These are phyloP conservation scores for Caenorhabditis auriculariae DNA, from an alignment of 2,888 invertebrate genomes.

Conservation along the genomic window DNA sequence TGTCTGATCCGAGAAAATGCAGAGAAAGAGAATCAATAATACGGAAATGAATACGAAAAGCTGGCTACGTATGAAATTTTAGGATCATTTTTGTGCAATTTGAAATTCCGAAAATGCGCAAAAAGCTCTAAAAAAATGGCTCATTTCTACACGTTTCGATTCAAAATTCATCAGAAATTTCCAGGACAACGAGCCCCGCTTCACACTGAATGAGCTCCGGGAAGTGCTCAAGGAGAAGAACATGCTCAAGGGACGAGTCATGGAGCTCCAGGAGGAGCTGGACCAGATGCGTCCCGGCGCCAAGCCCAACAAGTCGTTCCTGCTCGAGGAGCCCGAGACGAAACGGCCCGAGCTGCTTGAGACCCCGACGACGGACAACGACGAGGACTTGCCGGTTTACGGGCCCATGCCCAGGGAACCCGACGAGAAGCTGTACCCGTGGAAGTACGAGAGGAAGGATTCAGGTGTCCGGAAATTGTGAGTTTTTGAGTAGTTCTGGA, in stretches of 20 bases:
- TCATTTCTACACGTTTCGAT: too few relatives aligned
- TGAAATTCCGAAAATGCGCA: too few relatives aligned
- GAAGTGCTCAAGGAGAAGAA: conserved; percentile 88
- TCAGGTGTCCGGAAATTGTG: conserved; percentile 59
- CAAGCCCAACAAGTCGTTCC: conserved; percentile 8
- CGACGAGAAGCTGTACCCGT: conserved; percentile 84
- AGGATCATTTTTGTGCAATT: too few relatives aligned
- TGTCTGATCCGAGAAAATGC: too few relatives aligned
- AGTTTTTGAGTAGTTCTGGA: conserved; percentile 11
- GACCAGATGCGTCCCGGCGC: conserved; percentile 64
- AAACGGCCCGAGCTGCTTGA: not conserved
- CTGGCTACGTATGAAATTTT: too few relatives aligned
- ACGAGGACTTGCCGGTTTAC: conserved; percentile 86
- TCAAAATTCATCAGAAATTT: not conserved
- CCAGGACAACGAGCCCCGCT: conserved; percentile 74
- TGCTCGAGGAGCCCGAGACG: conserved; percentile 3
- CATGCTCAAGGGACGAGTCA: conserved; percentile 82
- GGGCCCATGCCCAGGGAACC: conserved; percentile 95
- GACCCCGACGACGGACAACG: conserved; percentile 31
- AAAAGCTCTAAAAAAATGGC: too few relatives aligned
- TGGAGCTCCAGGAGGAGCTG: conserved; percentile 89
- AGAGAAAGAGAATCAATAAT: too few relatives aligned
- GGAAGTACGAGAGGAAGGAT: conserved; percentile 71
- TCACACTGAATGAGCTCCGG: conserved; percentile 81
- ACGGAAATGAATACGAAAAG: too few relatives aligned